phyloP scores from a whole-genome alignment of 92 coral and sea anemone species.

The Paragorgia papillata region DNA sequence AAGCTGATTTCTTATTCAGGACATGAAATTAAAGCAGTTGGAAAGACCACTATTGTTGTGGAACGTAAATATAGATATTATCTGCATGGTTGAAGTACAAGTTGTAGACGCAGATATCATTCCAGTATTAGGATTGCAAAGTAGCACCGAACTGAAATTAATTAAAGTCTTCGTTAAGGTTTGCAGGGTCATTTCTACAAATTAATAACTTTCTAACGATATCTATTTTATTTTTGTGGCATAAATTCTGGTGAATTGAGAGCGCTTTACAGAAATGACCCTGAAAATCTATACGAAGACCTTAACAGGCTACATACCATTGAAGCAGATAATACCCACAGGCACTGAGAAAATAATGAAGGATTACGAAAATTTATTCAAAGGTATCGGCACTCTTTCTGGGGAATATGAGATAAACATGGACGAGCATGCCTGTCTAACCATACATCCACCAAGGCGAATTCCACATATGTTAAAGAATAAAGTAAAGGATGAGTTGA shows the following conservation, averaged over 20 bases:
- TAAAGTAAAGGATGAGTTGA: constrained; percentile 25
- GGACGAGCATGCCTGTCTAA: constrained; percentile 7
- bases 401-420: constrained; percentile 35
- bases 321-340: constrained; percentile 12
- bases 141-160: constrained; percentile 25
- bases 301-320: constrained; percentile 21
- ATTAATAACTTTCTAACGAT: too few species aligned
- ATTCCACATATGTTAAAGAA: constrained; percentile 27
- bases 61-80: constrained; percentile 27
- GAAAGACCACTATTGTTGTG: constrained; percentile 38
- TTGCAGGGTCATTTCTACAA: too few species aligned
- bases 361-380: constrained; percentile 24
- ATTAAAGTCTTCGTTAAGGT: constrained; percentile 18
- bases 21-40: constrained; percentile 47
- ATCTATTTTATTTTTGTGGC: too few species aligned
- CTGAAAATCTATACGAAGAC: too few species aligned
- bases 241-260: too few species aligned
- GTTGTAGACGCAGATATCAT: constrained; percentile 33
- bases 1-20: constrained; percentile 36
- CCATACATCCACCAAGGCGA: constrained; percentile 33
- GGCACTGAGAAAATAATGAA: constrained; percentile 8
- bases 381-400: constrained; percentile 32
- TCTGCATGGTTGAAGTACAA: constrained; percentile 27
- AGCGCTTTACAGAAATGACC: too few species aligned
- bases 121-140: constrained; percentile 29